These are phyloP conservation scores for Chloroceryle amazona DNA, from an alignment of 2,797 vertebrate genomes.

Conservation along the genomic window DNA sequence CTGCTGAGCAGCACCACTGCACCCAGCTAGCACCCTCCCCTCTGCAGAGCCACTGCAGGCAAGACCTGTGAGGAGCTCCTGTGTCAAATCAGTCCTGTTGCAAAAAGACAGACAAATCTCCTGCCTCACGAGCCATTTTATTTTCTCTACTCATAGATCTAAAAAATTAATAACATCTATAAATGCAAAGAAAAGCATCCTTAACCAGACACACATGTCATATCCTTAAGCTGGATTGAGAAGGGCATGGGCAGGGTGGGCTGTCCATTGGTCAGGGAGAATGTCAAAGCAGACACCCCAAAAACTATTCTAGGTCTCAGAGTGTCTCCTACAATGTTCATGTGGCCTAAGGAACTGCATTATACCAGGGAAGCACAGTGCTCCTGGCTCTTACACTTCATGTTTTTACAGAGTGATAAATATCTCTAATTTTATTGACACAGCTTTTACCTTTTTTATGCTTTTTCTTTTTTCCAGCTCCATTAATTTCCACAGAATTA, in stretches of 20 bases:
- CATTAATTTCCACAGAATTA: neutral
- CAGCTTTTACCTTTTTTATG: neutral
- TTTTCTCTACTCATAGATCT: neutral
- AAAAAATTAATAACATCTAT: neutral
- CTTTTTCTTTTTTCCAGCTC: neutral
- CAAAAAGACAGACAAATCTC: neutral
- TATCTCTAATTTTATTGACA: neutral
- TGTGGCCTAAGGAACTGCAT: neutral
- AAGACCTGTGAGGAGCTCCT: fast-evolving
- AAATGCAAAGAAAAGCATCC: neutral
- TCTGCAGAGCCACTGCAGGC: neutral
- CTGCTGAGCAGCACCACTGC: neutral
- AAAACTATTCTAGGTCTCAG: neutral
- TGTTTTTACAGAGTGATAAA: neutral
- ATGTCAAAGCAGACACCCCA: neutral
- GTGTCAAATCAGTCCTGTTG: neutral
- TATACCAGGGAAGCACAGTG: neutral
- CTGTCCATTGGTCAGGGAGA: fast-evolving
- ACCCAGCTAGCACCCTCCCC: neutral
- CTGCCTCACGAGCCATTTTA: neutral
- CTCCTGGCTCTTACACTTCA: neutral
- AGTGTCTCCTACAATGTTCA: neutral
- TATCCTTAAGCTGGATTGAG: neutral
- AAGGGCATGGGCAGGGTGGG: neutral
- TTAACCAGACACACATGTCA: neutral